Conservation (phyloP, 1,140 invertebrate genomes). For the Tigriopus japonicus region DNA sequence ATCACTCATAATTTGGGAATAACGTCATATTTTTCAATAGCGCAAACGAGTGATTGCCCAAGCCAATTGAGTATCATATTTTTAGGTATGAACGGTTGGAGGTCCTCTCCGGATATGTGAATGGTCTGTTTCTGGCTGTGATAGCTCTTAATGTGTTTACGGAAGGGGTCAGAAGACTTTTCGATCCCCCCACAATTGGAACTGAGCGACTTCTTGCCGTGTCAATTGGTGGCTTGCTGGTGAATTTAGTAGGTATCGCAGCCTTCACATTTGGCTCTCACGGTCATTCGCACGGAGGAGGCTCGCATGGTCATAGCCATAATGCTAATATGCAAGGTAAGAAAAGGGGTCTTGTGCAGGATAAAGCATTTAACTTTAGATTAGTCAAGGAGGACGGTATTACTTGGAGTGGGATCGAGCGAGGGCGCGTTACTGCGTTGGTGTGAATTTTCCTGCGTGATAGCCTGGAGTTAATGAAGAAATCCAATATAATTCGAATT, state of each 20-base stretch:
- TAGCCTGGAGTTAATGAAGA: no score
- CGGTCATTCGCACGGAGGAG: slow-evolving; percentile 21
- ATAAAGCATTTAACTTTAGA: no score
- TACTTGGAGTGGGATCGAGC: no score
- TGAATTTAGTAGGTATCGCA: slow-evolving; percentile 38
- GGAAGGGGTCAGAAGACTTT: slow-evolving; percentile 32
- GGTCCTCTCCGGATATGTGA: slow-evolving; percentile 37
- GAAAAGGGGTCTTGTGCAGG: no score
- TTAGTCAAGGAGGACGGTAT: no score
- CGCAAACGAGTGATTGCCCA: no score
- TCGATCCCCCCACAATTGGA: slow-evolving; percentile 36
- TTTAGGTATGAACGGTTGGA: slow-evolving; percentile 36
- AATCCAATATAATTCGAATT: no score
- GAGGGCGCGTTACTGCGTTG: no score
- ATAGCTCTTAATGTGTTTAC: slow-evolving; percentile 36
- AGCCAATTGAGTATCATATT: slow-evolving; percentile 8
- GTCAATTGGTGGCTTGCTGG: slow-evolving; percentile 34
- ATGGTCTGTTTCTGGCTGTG: slow-evolving; percentile 37
- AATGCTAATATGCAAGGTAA: slow-evolving; percentile 39
- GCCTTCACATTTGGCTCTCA: slow-evolving; percentile 31
- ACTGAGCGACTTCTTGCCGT: slow-evolving; percentile 36
- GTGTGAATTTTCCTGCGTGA: no score
- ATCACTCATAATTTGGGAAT: no score
- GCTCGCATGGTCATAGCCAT: slow-evolving; percentile 30
- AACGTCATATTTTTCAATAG: no score